A percentile compares a stretch with the other conserved stretches of the same genome.
Conservation (phyloP, 1,140 invertebrate genomes). For the Oedothorax gibbosus region DNA sequence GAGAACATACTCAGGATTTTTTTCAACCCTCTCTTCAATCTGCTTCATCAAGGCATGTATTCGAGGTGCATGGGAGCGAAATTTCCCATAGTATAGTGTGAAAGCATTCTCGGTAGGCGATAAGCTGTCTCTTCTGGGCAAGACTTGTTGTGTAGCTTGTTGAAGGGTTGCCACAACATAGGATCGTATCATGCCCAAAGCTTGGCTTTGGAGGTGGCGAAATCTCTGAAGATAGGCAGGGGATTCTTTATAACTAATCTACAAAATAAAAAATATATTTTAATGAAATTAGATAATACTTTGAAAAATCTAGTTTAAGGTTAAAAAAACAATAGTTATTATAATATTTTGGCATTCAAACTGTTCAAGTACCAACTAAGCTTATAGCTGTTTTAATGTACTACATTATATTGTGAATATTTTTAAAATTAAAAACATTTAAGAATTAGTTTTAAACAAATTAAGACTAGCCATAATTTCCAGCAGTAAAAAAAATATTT, state of each 20-base stretch:
- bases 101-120: constrained; percentile 79
- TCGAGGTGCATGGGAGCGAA: constrained; percentile 87
- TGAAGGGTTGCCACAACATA: constrained; percentile 65
- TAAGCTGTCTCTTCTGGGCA: constrained; percentile 65
- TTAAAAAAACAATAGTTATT: neutral
- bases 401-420: no score
- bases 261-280: constrained; percentile 63
- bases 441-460: no score
- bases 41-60: constrained; percentile 84
- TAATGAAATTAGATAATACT: neutral
- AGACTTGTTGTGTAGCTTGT: constrained; percentile 76
- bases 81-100: constrained; percentile 93
- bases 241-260: constrained; percentile 81
- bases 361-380: neutral
- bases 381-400: no score
- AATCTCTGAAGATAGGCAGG: constrained; percentile 73
- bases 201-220: constrained; percentile 62
- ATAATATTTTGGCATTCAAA: neutral
- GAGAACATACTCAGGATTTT: constrained; percentile 76
- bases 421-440: no score
- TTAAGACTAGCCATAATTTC: no score
- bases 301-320: neutral
- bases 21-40: constrained; percentile 81
- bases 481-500: no score
- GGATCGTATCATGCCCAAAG: constrained; percentile 63